A percentile compares a stretch with the other conserved stretches of the same genome.
phyloP scores from a whole-genome alignment of 2,888 invertebrate genomes.

The Epistrophe grossulariae region DNA sequence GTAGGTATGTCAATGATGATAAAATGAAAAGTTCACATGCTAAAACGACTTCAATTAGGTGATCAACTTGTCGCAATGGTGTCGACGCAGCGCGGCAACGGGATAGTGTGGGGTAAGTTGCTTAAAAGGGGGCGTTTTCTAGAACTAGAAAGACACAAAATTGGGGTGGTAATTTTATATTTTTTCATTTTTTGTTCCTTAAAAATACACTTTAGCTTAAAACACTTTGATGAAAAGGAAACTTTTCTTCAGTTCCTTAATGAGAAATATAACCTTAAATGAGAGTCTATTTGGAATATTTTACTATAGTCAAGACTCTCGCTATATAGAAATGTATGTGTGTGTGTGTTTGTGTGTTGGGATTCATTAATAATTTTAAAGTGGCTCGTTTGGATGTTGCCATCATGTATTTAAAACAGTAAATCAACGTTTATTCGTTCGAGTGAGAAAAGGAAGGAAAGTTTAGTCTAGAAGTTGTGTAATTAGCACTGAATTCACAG shows the following conservation, averaged over 20 bases:
- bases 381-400: constrained; percentile 55
- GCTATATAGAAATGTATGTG: background rate
- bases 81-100: background rate
- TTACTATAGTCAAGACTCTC: background rate
- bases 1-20: constrained; percentile 16
- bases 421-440: constrained; percentile 5
- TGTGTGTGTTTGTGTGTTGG: background rate
- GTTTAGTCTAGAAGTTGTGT: constrained; percentile 37
- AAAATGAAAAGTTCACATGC: constrained; percentile 39
- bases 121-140: background rate
- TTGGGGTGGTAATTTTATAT: background rate
- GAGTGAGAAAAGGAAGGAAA: constrained; percentile 3
- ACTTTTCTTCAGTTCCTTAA: constrained; percentile 42
- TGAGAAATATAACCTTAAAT: constrained; percentile 58
- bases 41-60: constrained; percentile 47
- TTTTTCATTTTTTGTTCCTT: background rate
- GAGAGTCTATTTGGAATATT: constrained; percentile 39
- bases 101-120: background rate
- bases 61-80: constrained; percentile 28
- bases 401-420: constrained; percentile 23
- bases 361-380: constrained; percentile 70
- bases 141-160: background rate
- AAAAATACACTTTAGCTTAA: constrained; percentile 5
- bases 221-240: constrained; percentile 31
- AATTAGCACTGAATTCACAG: constrained; percentile 50